A percentile compares a stretch with the other conserved stretches of the same genome.
phyloP scores from a whole-genome alignment of 35 echinoderm and acorn worm genomes.

The Lytechinus variegatus region DNA sequence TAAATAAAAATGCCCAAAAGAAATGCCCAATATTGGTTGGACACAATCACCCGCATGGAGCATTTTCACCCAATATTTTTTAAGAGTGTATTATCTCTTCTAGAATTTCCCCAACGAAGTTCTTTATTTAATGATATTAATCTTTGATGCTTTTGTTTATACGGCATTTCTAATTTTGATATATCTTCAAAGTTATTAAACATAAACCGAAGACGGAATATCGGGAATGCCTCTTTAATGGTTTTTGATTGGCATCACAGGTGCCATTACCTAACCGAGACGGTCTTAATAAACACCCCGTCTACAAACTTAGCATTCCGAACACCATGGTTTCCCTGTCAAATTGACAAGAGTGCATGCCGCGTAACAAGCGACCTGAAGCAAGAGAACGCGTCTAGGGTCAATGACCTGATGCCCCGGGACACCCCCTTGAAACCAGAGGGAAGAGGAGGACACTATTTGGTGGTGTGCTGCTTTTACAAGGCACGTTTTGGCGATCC shows the following conservation, averaged over 20 bases:
- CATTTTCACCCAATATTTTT: neutral
- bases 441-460: neutral
- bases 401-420: slow-evolving; percentile 1
- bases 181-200: neutral
- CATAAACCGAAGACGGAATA: neutral
- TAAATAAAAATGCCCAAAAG: too few species aligned
- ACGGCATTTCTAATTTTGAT: neutral
- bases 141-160: neutral
- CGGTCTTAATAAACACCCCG: slow-evolving; percentile 34
- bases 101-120: neutral
- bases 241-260: slow-evolving; percentile 29
- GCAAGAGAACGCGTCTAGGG: neutral
- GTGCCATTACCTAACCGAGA: slow-evolving; percentile 39
- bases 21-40: too few species aligned
- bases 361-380: slow-evolving; percentile 43
- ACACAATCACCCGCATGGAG: neutral
- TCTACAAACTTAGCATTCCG: slow-evolving; percentile 35
- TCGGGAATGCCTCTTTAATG: slow-evolving; percentile 16
- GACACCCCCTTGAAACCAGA: slow-evolving; percentile 1
- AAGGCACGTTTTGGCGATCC: neutral
- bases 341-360: slow-evolving; percentile 32
- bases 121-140: neutral
- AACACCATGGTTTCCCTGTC: slow-evolving; percentile 15
- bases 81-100: neutral
- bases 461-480: neutral